Evolutionary conservation across 2,113 vertebrate species (phyloP), one percentile per base, ranked within the genome.

Genomic region (Onychostoma macrolepis): DNA sequence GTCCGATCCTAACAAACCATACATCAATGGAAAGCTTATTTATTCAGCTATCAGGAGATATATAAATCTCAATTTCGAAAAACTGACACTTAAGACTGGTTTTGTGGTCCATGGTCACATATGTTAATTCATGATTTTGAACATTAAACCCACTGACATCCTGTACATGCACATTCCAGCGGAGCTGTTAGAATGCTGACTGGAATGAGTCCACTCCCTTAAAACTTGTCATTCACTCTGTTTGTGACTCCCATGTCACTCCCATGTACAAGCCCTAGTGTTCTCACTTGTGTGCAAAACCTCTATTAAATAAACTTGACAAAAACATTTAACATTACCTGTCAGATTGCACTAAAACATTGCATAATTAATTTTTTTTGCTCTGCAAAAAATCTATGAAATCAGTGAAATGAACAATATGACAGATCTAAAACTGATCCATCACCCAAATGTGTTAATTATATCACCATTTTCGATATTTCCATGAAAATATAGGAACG

Each of bases 261-360:
- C 78, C 74, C 85, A 91, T 91, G 89, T 89, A 82, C n/a, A 19
- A 56, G 56, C 26, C 75, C 61, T 72, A 85, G 33, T 38, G 15
- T 6, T 69, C 15, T 79, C 30, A 48, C 11, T 33, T 56, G 26
- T 43, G 61, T 71, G 63, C 78, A 71, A 41, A 79, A 24, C 9
- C 36, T 72, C 36, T 4, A 33, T 75, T 75, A 26, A 75, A 28
- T 26, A 76, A 75, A n/a, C 6, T 4, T 17, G 24, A 28, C 41
- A 45, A 6, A 30, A 69, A 36, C 17, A 19, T 21, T 21, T 21
- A 74, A 43, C 4, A 19, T 26, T 7, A 6, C 38, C 19, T n/a
- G 11, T 61, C 12, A 17, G 38, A 30, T 30, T 30, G 15, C 79
- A 81, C 13, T 65, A 28, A 43, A 81, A 65, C 8, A 81, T 81